Evolutionary conservation across 2,113 vertebrate species (phyloP).

Genomic region (Dipodomys ordii): DNA sequence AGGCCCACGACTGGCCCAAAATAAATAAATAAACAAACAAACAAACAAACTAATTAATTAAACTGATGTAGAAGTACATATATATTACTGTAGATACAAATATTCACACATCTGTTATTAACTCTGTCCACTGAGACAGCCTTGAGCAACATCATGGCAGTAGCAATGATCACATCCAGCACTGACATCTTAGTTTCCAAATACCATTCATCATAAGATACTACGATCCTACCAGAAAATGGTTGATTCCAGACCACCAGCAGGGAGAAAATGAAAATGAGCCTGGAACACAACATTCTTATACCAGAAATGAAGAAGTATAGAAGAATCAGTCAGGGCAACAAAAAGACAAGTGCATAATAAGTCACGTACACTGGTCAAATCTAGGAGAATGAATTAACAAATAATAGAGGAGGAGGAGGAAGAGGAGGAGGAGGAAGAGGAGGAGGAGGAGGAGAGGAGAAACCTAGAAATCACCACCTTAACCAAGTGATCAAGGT

Average conservation of each 20-base stretch:
- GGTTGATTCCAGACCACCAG: not conserved
- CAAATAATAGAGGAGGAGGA: not conserved
- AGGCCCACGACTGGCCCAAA: no score
- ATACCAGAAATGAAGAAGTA: slow-evolving; percentile 3
- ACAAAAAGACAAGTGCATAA: not conserved
- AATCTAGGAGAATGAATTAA: not conserved
- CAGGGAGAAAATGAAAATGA: not conserved
- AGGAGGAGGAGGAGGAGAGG: no score
- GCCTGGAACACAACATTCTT: not conserved
- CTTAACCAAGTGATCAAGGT: not conserved
- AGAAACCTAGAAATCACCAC: no score
- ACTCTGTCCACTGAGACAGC: not conserved
- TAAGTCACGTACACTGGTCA: not conserved
- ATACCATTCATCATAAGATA: slow-evolving; percentile 11
- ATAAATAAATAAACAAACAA: no score
- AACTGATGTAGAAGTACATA: no score
- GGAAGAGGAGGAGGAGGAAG: no score
- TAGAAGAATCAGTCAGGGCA: not conserved
- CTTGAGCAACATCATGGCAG: not conserved
- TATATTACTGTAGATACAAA: not conserved
- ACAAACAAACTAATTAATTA: no score
- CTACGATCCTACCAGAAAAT: not conserved
- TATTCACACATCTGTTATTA: not conserved
- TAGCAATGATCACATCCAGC: not conserved
- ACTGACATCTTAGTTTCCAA: slow-evolving; percentile 1